Conservation (phyloP, 2,888 invertebrate species). For the Corbicula japonica region DNA sequence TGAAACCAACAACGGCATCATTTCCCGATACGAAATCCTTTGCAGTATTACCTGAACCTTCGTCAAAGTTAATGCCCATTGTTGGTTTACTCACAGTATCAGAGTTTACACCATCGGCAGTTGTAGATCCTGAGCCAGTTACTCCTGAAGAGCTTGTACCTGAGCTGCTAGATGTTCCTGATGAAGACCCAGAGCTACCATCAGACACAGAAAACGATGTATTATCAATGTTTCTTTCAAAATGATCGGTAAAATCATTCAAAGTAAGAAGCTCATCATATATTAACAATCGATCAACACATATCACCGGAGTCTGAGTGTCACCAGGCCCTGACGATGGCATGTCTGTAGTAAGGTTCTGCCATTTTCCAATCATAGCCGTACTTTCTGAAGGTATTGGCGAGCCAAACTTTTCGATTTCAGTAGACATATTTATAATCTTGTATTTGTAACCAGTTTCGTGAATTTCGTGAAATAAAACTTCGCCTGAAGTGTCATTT, state of each 20-base stretch:
- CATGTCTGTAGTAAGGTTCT: slow-evolving; percentile 32
- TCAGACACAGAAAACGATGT: not conserved
- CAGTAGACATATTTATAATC: slow-evolving; percentile 43
- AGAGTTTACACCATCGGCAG: not conserved
- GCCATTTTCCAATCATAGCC: slow-evolving; percentile 56
- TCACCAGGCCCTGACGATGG: slow-evolving; percentile 30
- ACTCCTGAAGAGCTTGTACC: slow-evolving; percentile 12
- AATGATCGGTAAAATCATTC: slow-evolving; percentile 39
- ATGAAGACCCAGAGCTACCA: not conserved
- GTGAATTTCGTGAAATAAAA: slow-evolving; percentile 50
- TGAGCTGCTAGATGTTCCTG: not conserved
- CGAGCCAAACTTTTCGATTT: slow-evolving; percentile 35
- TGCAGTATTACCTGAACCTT: slow-evolving; percentile 37
- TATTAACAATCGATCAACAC: slow-evolving; percentile 40
- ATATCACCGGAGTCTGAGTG: slow-evolving; percentile 22
- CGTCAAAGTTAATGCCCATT: slow-evolving; percentile 55
- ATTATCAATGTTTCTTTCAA: slow-evolving; percentile 37
- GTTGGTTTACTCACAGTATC: slow-evolving; percentile 21
- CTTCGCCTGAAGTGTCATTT: slow-evolving; percentile 49
- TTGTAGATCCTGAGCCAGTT: not conserved
- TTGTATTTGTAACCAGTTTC: slow-evolving; percentile 51
- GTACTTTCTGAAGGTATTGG: slow-evolving; percentile 36
- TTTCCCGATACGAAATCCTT: slow-evolving; percentile 53
- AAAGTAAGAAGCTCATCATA: slow-evolving; percentile 17
- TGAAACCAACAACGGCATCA: slow-evolving; percentile 31